Base-by-base conservation (phyloP, 1,140 invertebrate genomes). In the Drosophila parabipectinata region DNA sequence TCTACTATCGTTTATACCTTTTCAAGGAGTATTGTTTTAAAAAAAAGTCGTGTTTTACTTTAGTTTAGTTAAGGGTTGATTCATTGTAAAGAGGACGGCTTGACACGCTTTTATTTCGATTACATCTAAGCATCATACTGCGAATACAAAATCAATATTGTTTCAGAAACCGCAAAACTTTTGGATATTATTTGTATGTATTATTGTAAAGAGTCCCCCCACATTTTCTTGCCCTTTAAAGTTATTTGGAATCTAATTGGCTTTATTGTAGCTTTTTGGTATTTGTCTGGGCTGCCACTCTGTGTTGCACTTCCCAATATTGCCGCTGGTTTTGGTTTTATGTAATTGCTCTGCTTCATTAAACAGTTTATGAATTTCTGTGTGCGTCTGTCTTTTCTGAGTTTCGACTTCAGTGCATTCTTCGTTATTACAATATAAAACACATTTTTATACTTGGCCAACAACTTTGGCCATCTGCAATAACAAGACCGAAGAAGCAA, bases 11-110 rank as follows among this genome's bases (percentile, higher is more conserved):
- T 56, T 48, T 75, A 52, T 54, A 9, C 41, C 55, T 56, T 60
- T 54, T 58, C 10, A 30, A 66, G 41, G 39, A 34, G 51, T 66
- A 37, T 75, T 53, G 58, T 69, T 53, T 74, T 77, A 62, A 63
- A 74, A 73, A 73, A 44, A 44, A 44, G 59, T 69, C 84, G 54
- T 69, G 50, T 59, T 62, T 75, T 69, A 58, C 69, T 50, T 73
- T 73, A 77, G 56, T 80, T 77, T 67, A 12, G 37, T 44, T 44
- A 18, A 57, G 60, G 72, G 72, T 75, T 57, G 50, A 54, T 80
- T 61, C 50, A 72, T 82, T 82, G 82, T 87, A 87, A 82, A 87
- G 83, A 87, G 82, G 82, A 87, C 82, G 82, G 82, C 82, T 88
- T 88, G 83, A 82, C 82, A 87, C 72, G 62, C 83, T 79, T 85